These are phyloP conservation scores for Anolis apletophallus DNA, from an alignment of 2,797 vertebrate species.

Conservation along the genomic window DNA sequence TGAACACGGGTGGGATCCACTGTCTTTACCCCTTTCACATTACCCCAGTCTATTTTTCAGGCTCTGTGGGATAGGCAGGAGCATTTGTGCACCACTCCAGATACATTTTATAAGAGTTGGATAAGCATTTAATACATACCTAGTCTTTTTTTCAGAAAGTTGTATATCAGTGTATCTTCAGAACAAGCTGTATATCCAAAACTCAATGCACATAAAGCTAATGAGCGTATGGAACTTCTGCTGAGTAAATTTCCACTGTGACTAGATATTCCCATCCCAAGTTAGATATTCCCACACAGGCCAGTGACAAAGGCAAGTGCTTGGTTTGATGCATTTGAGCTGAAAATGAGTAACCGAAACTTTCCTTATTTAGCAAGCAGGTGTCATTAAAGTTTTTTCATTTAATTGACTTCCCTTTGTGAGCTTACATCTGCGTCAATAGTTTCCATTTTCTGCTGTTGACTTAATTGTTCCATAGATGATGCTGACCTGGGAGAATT, in stretches of 20 bases:
- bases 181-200: not conserved
- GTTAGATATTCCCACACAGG: not conserved
- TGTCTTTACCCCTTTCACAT: not conserved
- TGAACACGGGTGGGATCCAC: too few relatives aligned
- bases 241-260: not conserved
- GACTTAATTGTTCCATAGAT: constrained; percentile 62
- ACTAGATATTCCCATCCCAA: not conserved
- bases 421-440: not conserved
- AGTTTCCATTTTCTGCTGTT: not conserved
- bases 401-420: not conserved
- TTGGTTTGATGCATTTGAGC: not conserved
- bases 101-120: not conserved
- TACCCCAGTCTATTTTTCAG: not conserved
- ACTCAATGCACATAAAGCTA: not conserved
- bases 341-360: not conserved
- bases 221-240: not conserved
- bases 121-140: not conserved
- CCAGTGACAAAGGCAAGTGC: not conserved
- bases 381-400: not conserved
- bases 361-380: not conserved
- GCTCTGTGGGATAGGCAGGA: not conserved
- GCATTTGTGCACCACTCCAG: not conserved
- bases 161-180: not conserved
- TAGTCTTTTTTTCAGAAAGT: not conserved
- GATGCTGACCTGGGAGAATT: constrained; percentile 68